Percentiles rank a stretch among this genome's conserved stretches.
Evolutionary conservation across 1,140 invertebrate species (phyloP).

Genomic region (Drosophila lowei): DNA sequence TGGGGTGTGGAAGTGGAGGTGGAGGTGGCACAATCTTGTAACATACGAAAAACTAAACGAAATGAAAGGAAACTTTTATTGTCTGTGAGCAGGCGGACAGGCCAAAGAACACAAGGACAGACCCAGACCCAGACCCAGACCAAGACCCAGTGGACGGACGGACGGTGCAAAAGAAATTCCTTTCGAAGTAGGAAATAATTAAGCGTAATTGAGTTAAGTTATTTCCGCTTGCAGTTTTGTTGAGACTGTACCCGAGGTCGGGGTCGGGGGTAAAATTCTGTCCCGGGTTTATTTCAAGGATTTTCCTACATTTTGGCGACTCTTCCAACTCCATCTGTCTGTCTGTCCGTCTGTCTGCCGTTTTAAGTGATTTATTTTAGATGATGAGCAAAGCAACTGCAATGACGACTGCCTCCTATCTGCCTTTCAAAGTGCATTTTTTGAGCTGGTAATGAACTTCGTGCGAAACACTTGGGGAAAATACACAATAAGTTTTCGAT

Average conservation of each 20-base stretch:
- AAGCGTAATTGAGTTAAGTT: constrained; percentile 82
- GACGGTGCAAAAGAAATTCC: constrained; percentile 50
- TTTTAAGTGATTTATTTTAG: constrained; percentile 53
- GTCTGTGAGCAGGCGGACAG: constrained; percentile 56
- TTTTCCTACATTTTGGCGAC: constrained; percentile 2
- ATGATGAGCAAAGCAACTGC: constrained; percentile 6
- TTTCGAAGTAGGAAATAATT: constrained; percentile 80
- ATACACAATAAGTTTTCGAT: not conserved
- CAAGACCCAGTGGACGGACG: constrained; percentile 26
- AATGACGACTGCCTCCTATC: constrained; percentile 7
- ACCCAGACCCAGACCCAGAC: constrained; percentile 28
- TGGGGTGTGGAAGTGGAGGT: not conserved
- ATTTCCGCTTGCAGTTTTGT: constrained; percentile 71
- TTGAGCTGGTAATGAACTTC: constrained; percentile 12
- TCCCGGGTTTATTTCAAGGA: constrained; percentile 11
- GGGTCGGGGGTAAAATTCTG: not conserved
- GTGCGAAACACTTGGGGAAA: not conserved
- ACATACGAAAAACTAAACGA: constrained; percentile 67
- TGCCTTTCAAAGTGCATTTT: constrained; percentile 11
- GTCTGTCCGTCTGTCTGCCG: not conserved
- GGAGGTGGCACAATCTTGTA: constrained; percentile 22
- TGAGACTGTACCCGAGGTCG: constrained; percentile 15
- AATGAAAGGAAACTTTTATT: constrained; percentile 76
- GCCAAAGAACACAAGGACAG: constrained; percentile 35
- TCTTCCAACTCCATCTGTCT: not conserved